Conservation (phyloP, 1,140 invertebrate species). For the Drosophila ficusphila region DNA sequence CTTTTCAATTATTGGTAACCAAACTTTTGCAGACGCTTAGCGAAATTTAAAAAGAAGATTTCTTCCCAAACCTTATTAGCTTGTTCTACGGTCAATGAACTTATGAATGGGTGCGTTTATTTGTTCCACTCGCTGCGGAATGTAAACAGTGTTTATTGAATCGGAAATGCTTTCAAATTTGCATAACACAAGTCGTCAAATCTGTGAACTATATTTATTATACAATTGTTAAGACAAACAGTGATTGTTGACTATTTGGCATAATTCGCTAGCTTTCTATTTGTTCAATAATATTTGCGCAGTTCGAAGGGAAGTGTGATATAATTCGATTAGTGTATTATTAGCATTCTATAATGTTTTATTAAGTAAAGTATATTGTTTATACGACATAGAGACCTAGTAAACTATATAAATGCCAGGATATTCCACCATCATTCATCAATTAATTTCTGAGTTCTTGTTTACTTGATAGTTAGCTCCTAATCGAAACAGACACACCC, state of each 20-base stretch:
- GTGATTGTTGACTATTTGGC: not conserved
- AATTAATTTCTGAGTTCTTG: not conserved
- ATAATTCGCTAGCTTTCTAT: not conserved
- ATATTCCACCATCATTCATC: not conserved
- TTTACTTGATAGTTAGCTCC: not conserved
- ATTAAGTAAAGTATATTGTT: no score
- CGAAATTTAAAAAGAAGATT: slow-evolving; percentile 1
- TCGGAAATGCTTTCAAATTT: slow-evolving; percentile 8
- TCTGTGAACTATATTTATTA: not conserved
- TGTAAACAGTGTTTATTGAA: not conserved
- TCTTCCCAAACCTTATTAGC: not conserved
- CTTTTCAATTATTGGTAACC: no score
- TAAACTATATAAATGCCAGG: not conserved
- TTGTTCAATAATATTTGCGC: not conserved
- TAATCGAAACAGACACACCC: slow-evolving; percentile 32
- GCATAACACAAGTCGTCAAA: not conserved
- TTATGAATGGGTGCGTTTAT: not conserved
- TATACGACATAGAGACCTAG: not conserved
- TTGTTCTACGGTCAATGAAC: slow-evolving; percentile 29
- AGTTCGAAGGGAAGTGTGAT: not conserved
- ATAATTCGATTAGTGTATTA: no score
- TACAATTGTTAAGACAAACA: slow-evolving; percentile 14
- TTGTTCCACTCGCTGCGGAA: not conserved
- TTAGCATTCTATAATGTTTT: no score
- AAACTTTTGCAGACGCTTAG: no score